Conservation (phyloP, 1,140 invertebrate genomes). For the Pinna nobilis region DNA sequence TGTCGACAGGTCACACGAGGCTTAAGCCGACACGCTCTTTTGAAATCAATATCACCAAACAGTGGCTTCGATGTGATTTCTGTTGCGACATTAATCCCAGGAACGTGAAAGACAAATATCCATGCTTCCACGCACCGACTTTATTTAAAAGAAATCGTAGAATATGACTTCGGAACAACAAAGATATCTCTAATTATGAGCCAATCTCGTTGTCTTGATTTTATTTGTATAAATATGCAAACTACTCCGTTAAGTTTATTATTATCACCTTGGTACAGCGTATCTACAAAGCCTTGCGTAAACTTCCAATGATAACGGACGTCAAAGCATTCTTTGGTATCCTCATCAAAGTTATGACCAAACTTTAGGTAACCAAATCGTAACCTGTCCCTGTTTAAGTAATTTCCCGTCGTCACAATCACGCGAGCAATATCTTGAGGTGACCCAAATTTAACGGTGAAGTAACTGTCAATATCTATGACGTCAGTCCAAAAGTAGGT, state of each 20-base stretch:
- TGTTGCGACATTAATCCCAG: no score
- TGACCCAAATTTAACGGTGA: not conserved
- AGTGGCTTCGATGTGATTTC: no score
- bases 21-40: no score
- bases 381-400: constrained; percentile 9
- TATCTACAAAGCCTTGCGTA: constrained; percentile 2
- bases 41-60: no score
- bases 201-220: constrained; percentile 13
- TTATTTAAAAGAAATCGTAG: no score
- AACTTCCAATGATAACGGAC: not conserved
- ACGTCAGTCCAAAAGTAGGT: constrained; percentile 11
- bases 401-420: constrained; percentile 4
- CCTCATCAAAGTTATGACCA: not conserved
- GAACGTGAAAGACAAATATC: no score
- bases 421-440: not conserved
- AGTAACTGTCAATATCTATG: constrained; percentile 4
- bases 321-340: not conserved
- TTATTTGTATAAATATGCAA: not conserved
- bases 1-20: no score
- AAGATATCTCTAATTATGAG: constrained; percentile 6
- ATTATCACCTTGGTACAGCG: not conserved
- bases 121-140: no score
- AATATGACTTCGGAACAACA: no score
- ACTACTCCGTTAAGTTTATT: not conserved
- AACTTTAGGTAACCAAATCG: not conserved